Percentiles rank a stretch among this genome's conserved stretches.
Conservation (phyloP, 2,113 vertebrate species). For the Lonchura striata region DNA sequence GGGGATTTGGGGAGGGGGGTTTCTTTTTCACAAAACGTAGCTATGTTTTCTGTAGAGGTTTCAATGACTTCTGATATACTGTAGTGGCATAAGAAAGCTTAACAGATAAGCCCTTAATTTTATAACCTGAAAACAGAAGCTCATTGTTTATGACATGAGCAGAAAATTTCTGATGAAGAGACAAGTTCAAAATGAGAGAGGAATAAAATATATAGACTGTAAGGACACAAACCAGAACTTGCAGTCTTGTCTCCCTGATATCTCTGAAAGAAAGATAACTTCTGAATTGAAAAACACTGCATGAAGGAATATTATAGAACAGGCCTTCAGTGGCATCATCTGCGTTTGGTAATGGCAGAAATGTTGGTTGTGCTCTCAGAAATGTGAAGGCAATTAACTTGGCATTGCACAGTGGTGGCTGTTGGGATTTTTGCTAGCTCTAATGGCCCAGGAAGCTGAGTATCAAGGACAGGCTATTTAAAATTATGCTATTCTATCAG, state of each 20-base stretch:
- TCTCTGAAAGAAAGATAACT: not conserved
- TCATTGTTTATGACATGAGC: not conserved
- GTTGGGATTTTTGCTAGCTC: conserved; percentile 16
- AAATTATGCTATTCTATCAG: conserved; percentile 1
- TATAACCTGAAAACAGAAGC: not conserved
- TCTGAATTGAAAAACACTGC: not conserved
- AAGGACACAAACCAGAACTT: not conserved
- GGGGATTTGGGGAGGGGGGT: not conserved
- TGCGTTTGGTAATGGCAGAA: not conserved
- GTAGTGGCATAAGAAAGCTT: not conserved
- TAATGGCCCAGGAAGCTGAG: not conserved
- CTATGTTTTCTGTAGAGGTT: not conserved
- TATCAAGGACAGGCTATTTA: conserved; percentile 16
- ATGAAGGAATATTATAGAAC: not conserved
- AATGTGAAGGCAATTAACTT: conserved; percentile 26
- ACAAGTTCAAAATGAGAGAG: not conserved
- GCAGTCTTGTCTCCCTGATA: not conserved
- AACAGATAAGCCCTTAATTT: not conserved
- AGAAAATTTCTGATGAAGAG: not conserved
- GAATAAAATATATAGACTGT: not conserved
- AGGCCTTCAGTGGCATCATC: not conserved
- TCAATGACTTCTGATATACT: not conserved
- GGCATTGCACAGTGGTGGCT: not conserved
- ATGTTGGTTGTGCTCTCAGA: not conserved
- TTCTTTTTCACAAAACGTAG: not conserved